Base-by-base conservation (phyloP, 2,888 invertebrate species). In the Scaptomyza cyrtandrae region DNA sequence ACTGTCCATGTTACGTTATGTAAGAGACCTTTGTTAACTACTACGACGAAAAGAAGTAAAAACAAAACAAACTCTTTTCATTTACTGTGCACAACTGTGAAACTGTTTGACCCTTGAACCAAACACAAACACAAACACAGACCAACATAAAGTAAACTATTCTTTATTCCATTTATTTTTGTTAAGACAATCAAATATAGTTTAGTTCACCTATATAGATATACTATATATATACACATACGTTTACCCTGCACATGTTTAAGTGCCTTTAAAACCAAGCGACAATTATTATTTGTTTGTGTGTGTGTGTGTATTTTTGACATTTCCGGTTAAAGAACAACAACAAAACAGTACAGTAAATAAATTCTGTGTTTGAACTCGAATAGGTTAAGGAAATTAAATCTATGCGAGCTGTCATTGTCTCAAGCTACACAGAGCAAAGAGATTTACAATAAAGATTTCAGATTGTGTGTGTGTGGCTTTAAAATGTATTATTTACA, bases 261-360 rank as follows among this genome's bases (percentile, higher is more conserved):
- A n/a, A 19, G 29, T 33, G 45, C 27, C 33, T 39, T 10, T 33
- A 14, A 41, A 16, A 39, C 16, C 41, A 37, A 35, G 66, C 54
- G 64, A 52, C 52, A 63, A 52, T 63, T 14, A 43, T n/a, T 16
- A 35, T 19, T 24, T 24, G 1, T 27, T 13, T 27, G 14, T 44
- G 5, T 24, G 24, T 24, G 24, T 39, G 24, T 39, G 41, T 54
- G 33, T 5, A 11, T 41, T 54, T 41, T 46, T 48, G 46, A 65
- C 65, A 66, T 55, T 66, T 65, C 67, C 64, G 64, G 64, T 41
- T 14, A 6, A 41, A 54, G 24, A 14, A 46, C 33, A 52, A 49
- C 11, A 52, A 33, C 31, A 57, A 14, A 11, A 5, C 27, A 10
- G 35, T 41, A 37, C 41, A 66, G 31, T 65, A 55, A 37, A 13